Evolutionary conservation across 2,888 invertebrate species (phyloP).

Genomic region (Plagodis dolabraria): DNA sequence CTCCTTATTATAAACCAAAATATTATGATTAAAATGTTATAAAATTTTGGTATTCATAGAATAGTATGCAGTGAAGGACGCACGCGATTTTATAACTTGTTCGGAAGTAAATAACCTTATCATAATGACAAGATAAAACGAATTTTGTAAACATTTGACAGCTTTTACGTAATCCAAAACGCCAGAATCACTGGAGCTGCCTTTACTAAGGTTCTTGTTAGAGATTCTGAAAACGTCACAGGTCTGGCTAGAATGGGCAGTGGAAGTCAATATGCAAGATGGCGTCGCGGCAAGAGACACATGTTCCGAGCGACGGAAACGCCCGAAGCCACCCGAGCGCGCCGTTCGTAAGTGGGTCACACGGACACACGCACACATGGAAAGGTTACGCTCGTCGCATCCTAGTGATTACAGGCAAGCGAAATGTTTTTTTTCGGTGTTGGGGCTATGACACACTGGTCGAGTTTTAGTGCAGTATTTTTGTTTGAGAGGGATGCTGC

Average conservation of each 20-base stretch:
- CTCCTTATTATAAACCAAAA: too few species aligned
- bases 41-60: too few species aligned
- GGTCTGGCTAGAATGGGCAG: slow-evolving; percentile 60
- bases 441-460: slow-evolving; percentile 62
- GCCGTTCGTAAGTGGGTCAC: slow-evolving; percentile 80
- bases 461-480: slow-evolving; percentile 51
- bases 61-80: too few species aligned
- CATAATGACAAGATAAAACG: slow-evolving; percentile 49
- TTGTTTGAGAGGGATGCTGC: slow-evolving; percentile 25
- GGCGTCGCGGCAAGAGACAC: slow-evolving; percentile 59
- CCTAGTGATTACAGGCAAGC: slow-evolving; percentile 54
- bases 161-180: slow-evolving; percentile 56
- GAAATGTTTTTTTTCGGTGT: slow-evolving; percentile 48
- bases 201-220: slow-evolving; percentile 5
- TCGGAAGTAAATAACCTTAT: slow-evolving; percentile 49
- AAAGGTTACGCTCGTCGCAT: slow-evolving; percentile 42
- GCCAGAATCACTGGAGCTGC: slow-evolving; percentile 32
- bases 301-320: slow-evolving; percentile 70
- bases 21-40: too few species aligned
- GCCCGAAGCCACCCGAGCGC: slow-evolving; percentile 70
- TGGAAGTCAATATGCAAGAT: slow-evolving; percentile 56
- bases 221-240: slow-evolving; percentile 33
- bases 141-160: slow-evolving; percentile 51
- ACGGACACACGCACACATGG: slow-evolving; percentile 73
- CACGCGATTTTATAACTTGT: slow-evolving; percentile 18